Percentiles rank a stretch among this genome's conserved stretches.
These are phyloP conservation scores for Clanis bilineata DNA, from an alignment of 2,888 invertebrate genomes.

Conservation along the genomic window DNA sequence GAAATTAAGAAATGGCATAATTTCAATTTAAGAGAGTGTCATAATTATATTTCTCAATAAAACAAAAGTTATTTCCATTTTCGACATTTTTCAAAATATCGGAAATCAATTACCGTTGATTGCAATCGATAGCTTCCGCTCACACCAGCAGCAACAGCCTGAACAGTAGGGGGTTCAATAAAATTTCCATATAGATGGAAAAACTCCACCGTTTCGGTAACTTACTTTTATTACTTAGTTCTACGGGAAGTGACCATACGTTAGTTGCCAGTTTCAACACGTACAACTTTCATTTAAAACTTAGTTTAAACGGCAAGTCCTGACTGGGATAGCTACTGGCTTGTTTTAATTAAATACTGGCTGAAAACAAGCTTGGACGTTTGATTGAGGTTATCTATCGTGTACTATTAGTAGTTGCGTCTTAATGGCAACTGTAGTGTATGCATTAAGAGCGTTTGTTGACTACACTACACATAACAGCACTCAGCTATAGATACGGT, in stretches of 20 bases:
- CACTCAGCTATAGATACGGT: too few relatives aligned
- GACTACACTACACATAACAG: too few relatives aligned
- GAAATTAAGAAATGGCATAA: too few relatives aligned
- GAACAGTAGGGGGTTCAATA: constrained; percentile 10
- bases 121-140: not conserved
- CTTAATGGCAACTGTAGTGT: too few relatives aligned
- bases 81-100: not conserved
- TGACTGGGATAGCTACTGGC: not conserved
- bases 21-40: too few relatives aligned
- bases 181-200: constrained; percentile 25
- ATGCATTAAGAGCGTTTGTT: too few relatives aligned
- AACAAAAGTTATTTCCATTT: not conserved
- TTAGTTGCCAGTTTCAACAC: constrained; percentile 10
- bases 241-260: constrained; percentile 18
- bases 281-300: constrained; percentile 11
- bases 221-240: constrained; percentile 16
- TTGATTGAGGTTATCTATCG: too few relatives aligned
- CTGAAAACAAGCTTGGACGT: not conserved
- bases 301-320: not conserved
- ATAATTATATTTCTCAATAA: too few relatives aligned
- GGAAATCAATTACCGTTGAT: not conserved
- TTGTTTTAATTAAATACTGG: not conserved
- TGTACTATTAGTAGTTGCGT: too few relatives aligned
- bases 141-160: not conserved
- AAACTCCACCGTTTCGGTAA: constrained; percentile 19